phyloP scores from a whole-genome alignment of 2,888 invertebrate species.

The Phasia obesa region DNA sequence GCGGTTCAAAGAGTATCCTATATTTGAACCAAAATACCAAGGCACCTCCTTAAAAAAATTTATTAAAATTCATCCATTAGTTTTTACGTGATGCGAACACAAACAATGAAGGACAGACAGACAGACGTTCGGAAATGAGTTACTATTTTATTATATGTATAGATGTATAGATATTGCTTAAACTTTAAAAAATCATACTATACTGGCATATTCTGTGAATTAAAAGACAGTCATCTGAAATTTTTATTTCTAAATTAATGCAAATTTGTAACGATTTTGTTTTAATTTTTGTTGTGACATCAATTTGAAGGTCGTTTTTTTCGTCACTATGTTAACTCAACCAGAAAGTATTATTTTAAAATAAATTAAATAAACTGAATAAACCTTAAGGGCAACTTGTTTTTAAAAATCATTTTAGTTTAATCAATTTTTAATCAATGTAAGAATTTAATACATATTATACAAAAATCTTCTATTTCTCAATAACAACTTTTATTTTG shows the following conservation, averaged over 20 bases:
- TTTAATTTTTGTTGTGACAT: conserved; percentile 19
- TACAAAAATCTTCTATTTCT: not conserved
- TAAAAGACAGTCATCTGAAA: no score
- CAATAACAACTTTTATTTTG: no score
- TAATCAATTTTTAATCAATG: conserved; percentile 6
- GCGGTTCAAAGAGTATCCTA: no score
- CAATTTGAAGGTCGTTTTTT: conserved; percentile 28
- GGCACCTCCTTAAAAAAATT: no score
- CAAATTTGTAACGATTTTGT: conserved; percentile 28
- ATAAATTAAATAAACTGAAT: conserved; percentile 6
- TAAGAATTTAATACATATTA: conserved; percentile 9
- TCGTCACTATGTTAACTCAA: conserved; percentile 2
- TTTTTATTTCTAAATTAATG: no score
- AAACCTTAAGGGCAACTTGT: conserved; percentile 4
- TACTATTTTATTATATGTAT: no score
- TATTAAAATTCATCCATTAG: no score
- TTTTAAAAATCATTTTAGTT: not conserved
- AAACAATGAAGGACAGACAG: no score
- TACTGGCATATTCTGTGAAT: not conserved
- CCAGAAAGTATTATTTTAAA: conserved; percentile 10
- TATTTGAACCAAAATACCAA: no score
- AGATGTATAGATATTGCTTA: no score
- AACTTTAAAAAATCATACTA: not conserved
- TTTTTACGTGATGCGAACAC: no score
- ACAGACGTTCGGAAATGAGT: no score